Conservation (phyloP, 2,888 invertebrate species). For the Drosophila percnosoma region DNA sequence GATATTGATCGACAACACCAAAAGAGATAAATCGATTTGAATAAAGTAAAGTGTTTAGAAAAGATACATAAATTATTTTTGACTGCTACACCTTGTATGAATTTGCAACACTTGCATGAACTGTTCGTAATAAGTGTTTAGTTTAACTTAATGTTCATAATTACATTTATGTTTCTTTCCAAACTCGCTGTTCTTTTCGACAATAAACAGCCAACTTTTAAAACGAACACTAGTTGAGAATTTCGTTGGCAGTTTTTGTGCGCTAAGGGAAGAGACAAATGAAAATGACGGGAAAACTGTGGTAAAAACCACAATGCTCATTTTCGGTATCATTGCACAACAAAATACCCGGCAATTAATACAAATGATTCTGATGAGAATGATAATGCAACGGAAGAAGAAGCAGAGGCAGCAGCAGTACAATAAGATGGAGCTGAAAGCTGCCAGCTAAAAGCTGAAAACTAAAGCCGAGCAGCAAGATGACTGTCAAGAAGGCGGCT, state of each 20-base stretch:
- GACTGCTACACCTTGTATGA: background rate
- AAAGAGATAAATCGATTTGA: background rate
- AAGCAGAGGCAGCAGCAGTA: conserved; percentile 7
- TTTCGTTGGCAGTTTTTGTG: conserved; percentile 25
- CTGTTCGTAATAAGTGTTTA: background rate
- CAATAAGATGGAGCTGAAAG: conserved; percentile 47
- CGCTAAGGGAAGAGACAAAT: conserved; percentile 50
- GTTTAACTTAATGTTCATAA: background rate
- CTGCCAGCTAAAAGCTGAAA: conserved; percentile 45
- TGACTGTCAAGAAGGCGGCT: background rate
- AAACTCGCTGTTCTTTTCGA: background rate
- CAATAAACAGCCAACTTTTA: conserved; percentile 28
- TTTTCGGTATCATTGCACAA: conserved; percentile 78
- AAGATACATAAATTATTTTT: too few species aligned
- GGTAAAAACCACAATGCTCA: conserved; percentile 49
- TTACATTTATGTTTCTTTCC: background rate
- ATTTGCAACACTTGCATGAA: background rate
- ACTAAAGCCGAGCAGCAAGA: conserved; percentile 13
- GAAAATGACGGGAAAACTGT: conserved; percentile 50
- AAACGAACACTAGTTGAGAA: conserved; percentile 15
- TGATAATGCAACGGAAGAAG: conserved; percentile 47
- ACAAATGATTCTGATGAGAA: conserved; percentile 77
- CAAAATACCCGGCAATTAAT: conserved; percentile 78
- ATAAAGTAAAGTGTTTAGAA: too few species aligned
- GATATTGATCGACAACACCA: background rate